Evolutionary conservation across 2,797 vertebrate species (phyloP).

Genomic region (Anniella stebbinsi): DNA sequence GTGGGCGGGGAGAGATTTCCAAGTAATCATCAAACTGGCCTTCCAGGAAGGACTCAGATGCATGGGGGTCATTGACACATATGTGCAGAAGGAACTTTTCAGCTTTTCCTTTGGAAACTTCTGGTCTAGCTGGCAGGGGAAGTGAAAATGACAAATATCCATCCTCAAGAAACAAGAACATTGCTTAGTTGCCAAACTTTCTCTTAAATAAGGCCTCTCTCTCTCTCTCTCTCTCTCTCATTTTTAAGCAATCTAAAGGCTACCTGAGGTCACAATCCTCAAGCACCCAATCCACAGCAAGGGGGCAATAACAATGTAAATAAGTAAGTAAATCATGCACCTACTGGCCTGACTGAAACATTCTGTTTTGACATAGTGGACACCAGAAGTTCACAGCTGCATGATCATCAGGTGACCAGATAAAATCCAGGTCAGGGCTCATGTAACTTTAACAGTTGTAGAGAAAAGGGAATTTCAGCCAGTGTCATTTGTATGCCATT

Average conservation of each 20-base stretch:
- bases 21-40: neutral
- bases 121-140: slow-evolving; percentile 51
- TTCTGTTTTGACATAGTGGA: neutral
- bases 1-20: slow-evolving; percentile 29
- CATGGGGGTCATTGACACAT: slow-evolving; percentile 23
- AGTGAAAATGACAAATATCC: slow-evolving; percentile 47
- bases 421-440: too few relatives aligned
- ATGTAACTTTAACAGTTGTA: too few relatives aligned
- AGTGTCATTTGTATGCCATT: too few relatives aligned
- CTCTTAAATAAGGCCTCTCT: slow-evolving; percentile 46
- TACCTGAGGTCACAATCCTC: neutral
- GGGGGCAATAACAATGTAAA: neutral
- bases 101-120: slow-evolving; percentile 44
- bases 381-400: neutral
- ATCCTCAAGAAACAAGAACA: slow-evolving; percentile 33
- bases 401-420: too few relatives aligned
- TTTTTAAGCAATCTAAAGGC: neutral
- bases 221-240: neutral
- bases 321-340: neutral
- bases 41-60: slow-evolving; percentile 10
- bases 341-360: neutral
- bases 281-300: neutral
- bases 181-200: slow-evolving; percentile 25
- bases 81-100: neutral
- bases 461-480: too few relatives aligned